phyloP scores from a whole-genome alignment of 1,140 invertebrate genomes.

The Streblospio benedicti region DNA sequence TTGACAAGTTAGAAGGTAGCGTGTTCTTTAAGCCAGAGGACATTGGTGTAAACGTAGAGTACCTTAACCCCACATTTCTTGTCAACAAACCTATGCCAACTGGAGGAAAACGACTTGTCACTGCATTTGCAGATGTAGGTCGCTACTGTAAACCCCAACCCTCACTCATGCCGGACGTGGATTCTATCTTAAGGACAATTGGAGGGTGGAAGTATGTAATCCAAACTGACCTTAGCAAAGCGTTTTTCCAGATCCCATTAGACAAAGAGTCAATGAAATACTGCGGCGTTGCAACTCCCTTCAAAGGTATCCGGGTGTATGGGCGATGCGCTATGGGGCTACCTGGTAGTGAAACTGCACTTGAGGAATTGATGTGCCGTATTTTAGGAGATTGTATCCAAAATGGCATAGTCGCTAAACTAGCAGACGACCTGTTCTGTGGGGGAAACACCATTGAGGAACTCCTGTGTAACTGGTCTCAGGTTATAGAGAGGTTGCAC shows the following conservation, averaged over 20 bases:
- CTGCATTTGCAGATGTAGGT: slow-evolving; percentile 20
- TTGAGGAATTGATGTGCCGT: slow-evolving; percentile 11
- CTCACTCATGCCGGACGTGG: slow-evolving; percentile 20
- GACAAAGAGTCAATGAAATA: slow-evolving; percentile 19
- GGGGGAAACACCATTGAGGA: too few relatives aligned
- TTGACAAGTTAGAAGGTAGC: slow-evolving; percentile 18
- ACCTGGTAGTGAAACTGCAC: background rate
- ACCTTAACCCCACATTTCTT: slow-evolving; percentile 20
- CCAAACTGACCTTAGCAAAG: too few relatives aligned
- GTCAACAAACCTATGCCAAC: slow-evolving; percentile 21
- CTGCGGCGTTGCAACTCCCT: slow-evolving; percentile 17
- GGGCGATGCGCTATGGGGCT: slow-evolving; percentile 13
- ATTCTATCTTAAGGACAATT: slow-evolving; percentile 18
- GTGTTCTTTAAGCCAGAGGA: slow-evolving; percentile 20
- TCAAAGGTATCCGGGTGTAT: slow-evolving; percentile 18
- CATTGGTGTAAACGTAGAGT: slow-evolving; percentile 8
- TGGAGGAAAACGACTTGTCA: slow-evolving; percentile 18
- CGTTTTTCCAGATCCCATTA: too few relatives aligned
- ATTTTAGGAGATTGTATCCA: slow-evolving; percentile 9
- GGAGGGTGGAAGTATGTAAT: slow-evolving; percentile 8
- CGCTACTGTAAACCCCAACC: slow-evolving; percentile 16
- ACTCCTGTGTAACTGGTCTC: too few relatives aligned
- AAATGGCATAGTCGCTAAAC: slow-evolving; percentile 7
- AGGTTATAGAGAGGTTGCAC: too few relatives aligned
- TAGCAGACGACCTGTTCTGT: slow-evolving; percentile 13